Evolutionary conservation across 2,888 invertebrate species (phyloP).

Genomic region (Drosophila mayaguana): DNA sequence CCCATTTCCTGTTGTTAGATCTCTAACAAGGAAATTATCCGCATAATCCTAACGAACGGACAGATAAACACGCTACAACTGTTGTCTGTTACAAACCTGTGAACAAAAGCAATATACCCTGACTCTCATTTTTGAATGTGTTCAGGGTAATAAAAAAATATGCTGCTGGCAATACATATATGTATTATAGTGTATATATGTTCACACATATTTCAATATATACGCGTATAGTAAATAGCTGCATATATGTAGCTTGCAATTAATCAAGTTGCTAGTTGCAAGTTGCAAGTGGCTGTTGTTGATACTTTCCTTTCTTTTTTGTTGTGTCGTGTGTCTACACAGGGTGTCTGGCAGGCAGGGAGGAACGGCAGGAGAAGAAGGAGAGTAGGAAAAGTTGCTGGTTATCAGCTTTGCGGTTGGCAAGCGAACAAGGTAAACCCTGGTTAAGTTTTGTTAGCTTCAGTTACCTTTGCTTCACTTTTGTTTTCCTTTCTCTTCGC

Average conservation of each 20-base stretch:
- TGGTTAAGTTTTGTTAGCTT: constrained; percentile 55
- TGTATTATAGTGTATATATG: constrained; percentile 9
- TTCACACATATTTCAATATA: neutral
- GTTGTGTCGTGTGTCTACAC: constrained; percentile 22
- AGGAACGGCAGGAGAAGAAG: constrained; percentile 4
- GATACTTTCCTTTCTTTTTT: constrained; percentile 14
- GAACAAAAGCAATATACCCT: neutral
- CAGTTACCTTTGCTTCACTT: constrained; percentile 7
- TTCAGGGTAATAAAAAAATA: constrained; percentile 15
- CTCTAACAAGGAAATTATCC: too few species aligned
- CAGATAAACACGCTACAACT: neutral
- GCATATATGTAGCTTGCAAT: constrained; percentile 60
- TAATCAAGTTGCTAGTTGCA: constrained; percentile 81
- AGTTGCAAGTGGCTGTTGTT: constrained; percentile 46
- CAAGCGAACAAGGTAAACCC: constrained; percentile 56
- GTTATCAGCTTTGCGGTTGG: constrained; percentile 66
- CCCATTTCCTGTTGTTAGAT: too few species aligned
- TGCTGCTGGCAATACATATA: constrained; percentile 44
- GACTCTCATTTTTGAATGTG: neutral
- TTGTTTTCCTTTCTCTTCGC: neutral
- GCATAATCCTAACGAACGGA: too few species aligned
- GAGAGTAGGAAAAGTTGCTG: constrained; percentile 40
- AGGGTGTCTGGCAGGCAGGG: constrained; percentile 40
- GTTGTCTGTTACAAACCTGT: neutral
- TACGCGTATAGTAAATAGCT: neutral